These are phyloP conservation scores for Meteorus colon DNA, from an alignment of 2,888 invertebrate genomes.

Conservation along the genomic window DNA sequence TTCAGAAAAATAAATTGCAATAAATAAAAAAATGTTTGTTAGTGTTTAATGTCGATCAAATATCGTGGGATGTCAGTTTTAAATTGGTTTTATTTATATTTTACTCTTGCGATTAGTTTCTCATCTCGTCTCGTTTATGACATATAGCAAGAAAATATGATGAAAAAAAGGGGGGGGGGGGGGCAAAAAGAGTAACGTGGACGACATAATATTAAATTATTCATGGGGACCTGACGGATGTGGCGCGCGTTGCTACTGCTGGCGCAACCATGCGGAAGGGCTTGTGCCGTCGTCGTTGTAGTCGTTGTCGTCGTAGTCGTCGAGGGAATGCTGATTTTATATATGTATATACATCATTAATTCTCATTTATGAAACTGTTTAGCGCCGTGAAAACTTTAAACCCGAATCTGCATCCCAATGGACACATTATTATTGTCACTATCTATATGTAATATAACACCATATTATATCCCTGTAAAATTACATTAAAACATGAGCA, in stretches of 20 bases:
- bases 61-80: not conserved
- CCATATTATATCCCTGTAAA: conserved; percentile 12
- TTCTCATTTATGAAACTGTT: conserved; percentile 70
- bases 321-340: conserved; percentile 31
- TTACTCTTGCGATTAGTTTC: not conserved
- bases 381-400: conserved; percentile 51
- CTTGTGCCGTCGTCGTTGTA: conserved; percentile 19
- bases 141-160: not conserved
- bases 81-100: not conserved
- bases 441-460: conserved; percentile 25
- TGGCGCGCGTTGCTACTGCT: conserved; percentile 39
- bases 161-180: conserved; percentile 41
- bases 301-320: conserved; percentile 29
- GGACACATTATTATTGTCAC: conserved; percentile 32
- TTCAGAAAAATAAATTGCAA: not conserved
- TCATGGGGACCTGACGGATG: conserved; percentile 60
- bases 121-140: not conserved
- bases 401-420: conserved; percentile 42
- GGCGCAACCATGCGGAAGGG: conserved; percentile 29
- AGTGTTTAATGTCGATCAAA: not conserved
- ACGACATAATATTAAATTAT: conserved; percentile 60
- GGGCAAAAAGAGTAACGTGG: not conserved
- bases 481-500: not conserved
- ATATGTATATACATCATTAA: conserved; percentile 56
- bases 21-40: not conserved